Evolutionary conservation across 2,113 vertebrate species (phyloP), one percentile per base, ranked within the genome.

Genomic region (Ramphastos sulfuratus): DNA sequence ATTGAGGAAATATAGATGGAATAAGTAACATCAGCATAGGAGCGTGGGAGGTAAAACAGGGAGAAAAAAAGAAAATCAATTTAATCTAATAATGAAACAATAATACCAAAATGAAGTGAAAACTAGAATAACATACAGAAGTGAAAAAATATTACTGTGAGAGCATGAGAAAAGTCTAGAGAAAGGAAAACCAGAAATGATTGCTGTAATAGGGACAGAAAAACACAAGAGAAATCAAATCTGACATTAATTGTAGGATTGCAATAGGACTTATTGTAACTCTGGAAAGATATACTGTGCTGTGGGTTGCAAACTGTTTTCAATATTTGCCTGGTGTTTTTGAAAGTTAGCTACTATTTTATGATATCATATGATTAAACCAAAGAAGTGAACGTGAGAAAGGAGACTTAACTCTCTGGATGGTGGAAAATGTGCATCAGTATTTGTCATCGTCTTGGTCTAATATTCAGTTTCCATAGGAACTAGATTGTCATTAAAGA

Each of bases 161-260:
- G 69, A 94, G 79, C 19, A 42, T 90, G 73, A 83, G 76, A 94
- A 91, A 88, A 74, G 19, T 55, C 50, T 76, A 82, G 24, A 86
- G 37, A 77, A 37, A 78, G 37, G 14, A 76, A 93, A 93, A 85
- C 1, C 46, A 85, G 42, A 82, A 89, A 74, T 77, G 7, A 84
- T 87, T 91, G n/a, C 66, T 80, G n/a, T 44, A 89, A 82, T 80
- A 91, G 87, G 86, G 44, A 82, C 61, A 89, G 82, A 91, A 96
- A 85, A 85, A 37, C 64, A 89, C 63, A 80, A 66, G 75, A 94
- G 59, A 87, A 96, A 96, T 94, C 46, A 94, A 95, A 94, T 71
- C 30, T 93, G 93, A 79, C 90, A 88, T 94, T 93, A 94, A 96
- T 96, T 95, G 92, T 84, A 92, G 73, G 76, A 93, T 85, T 89